Conservation (phyloP, 2,888 invertebrate species). For the Pollenia griseotomentosa region DNA sequence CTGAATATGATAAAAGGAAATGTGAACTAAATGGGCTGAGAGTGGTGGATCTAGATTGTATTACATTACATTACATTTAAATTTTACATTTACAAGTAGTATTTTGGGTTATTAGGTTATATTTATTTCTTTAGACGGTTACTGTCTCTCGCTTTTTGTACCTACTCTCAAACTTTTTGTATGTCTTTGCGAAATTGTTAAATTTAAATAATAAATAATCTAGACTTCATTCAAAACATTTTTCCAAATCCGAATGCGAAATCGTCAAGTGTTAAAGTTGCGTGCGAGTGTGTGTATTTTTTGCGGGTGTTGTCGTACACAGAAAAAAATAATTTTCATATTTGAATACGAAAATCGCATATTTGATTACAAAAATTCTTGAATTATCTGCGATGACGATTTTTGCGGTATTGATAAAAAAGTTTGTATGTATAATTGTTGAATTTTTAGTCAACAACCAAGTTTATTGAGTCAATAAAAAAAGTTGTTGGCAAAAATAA, state of each 20-base stretch:
- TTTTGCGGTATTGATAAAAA: too few species aligned
- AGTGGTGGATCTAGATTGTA: conserved; percentile 38
- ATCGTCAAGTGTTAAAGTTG: conserved; percentile 64
- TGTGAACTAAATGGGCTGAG: not conserved
- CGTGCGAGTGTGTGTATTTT: conserved; percentile 39
- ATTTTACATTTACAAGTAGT: conserved; percentile 60
- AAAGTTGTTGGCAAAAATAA: too few species aligned
- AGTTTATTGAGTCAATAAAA: too few species aligned
- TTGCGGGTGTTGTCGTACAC: conserved; percentile 67
- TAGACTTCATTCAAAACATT: not conserved
- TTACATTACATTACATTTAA: conserved; percentile 47
- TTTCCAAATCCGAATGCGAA: not conserved
- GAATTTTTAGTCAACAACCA: too few species aligned
- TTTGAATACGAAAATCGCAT: too few species aligned
- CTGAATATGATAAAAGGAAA: conserved; percentile 20
- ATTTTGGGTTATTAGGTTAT: conserved; percentile 73
- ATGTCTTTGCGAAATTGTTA: conserved; percentile 54
- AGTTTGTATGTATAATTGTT: too few species aligned
- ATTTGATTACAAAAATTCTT: too few species aligned
- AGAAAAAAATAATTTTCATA: too few species aligned
- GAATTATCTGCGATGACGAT: too few species aligned
- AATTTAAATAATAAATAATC: conserved; percentile 53
- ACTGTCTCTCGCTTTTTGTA: conserved; percentile 7
- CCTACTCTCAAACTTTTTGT: not conserved
- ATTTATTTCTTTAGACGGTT: conserved; percentile 52